phyloP scores from a whole-genome alignment of 2,888 invertebrate genomes.

The Caenorhabditis zanzibari region DNA sequence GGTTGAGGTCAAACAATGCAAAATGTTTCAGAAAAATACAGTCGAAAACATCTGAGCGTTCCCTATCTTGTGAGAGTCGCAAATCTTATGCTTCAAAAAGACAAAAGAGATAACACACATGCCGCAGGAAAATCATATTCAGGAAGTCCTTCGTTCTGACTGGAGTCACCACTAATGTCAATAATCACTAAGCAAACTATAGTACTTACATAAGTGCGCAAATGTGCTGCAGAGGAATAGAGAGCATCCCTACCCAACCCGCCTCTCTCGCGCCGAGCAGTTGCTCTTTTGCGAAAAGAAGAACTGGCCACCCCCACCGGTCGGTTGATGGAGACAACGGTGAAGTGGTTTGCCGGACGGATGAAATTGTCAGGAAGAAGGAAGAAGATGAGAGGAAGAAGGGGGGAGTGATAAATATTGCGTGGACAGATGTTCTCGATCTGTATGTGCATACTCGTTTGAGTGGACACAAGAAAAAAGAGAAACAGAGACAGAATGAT shows the following conservation, averaged over 20 bases:
- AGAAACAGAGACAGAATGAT: conserved; percentile 22
- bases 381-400: conserved; percentile 13
- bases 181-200: conserved; percentile 63
- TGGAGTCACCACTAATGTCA: conserved; percentile 60
- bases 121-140: conserved; percentile 55
- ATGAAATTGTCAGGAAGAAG: conserved; percentile 49
- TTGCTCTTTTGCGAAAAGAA: conserved; percentile 46
- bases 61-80: conserved; percentile 14
- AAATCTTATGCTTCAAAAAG: conserved; percentile 19
- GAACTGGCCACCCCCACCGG: conserved; percentile 37
- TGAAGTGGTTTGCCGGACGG: conserved; percentile 57
- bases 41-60: conserved; percentile 8
- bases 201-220: conserved; percentile 66
- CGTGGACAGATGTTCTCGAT: conserved; percentile 63
- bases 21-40: not conserved
- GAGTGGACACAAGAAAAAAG: conserved; percentile 30
- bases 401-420: conserved; percentile 56
- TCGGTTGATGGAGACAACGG: conserved; percentile 22
- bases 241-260: conserved; percentile 23
- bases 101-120: conserved; percentile 63
- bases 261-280: conserved; percentile 38
- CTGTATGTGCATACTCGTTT: conserved; percentile 23
- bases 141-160: conserved; percentile 54
- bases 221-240: conserved; percentile 48
- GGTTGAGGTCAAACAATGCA: not conserved